Conservation (phyloP, 1,140 invertebrate species). For the Helicoverpa zea region DNA sequence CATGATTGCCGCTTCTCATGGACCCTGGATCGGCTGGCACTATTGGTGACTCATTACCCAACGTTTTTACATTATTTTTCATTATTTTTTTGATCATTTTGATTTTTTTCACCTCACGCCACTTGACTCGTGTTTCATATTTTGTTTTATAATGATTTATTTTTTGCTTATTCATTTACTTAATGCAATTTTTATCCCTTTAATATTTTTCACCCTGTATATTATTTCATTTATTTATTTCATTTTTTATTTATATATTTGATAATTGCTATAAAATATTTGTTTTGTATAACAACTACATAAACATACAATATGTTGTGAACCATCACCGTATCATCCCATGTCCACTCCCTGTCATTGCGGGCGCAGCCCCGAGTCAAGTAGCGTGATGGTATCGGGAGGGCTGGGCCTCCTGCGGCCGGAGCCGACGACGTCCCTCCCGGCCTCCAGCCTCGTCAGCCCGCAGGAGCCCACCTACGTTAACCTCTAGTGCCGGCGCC, state of each 20-base stretch:
- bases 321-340: neutral
- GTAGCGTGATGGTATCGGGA: conserved; percentile 88
- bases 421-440: conserved; percentile 81
- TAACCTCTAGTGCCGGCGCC: conserved; percentile 95
- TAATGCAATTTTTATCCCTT: neutral
- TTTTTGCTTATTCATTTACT: conserved; percentile 1
- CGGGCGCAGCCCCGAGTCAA: conserved; percentile 87
- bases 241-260: too few relatives aligned
- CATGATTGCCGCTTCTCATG: conserved; percentile 87
- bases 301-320: too few relatives aligned
- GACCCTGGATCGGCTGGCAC: conserved; percentile 84
- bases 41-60: conserved; percentile 76
- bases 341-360: conserved; percentile 2
- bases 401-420: conserved; percentile 88
- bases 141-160: conserved; percentile 29
- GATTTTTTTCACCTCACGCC: conserved; percentile 64
- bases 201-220: neutral
- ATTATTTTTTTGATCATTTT: conserved; percentile 54
- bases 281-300: too few relatives aligned
- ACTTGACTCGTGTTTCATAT: conserved; percentile 71
- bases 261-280: too few relatives aligned
- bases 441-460: conserved; percentile 88
- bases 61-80: conserved; percentile 55
- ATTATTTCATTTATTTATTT: too few relatives aligned
- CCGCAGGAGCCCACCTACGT: conserved; percentile 97